phyloP scores from a whole-genome alignment of 2,113 vertebrate genomes.

The Myiozetetes cayanensis region DNA sequence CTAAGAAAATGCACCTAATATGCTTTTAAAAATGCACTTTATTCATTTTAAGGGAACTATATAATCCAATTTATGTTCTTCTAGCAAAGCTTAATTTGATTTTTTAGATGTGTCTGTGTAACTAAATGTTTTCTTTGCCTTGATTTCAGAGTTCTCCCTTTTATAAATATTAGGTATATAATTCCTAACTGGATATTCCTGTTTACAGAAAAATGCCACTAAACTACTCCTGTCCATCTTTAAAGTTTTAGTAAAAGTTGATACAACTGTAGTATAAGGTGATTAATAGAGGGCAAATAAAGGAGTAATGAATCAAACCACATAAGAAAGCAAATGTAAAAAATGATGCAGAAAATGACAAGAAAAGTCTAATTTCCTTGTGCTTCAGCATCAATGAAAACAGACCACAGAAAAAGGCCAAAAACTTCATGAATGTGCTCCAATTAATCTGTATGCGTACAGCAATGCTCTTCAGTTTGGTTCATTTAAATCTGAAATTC shows the following conservation, averaged over 20 bases:
- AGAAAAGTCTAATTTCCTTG: conserved; percentile 61
- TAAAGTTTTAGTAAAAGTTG: conserved; percentile 56
- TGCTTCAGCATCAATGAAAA: conserved; percentile 62
- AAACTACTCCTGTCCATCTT: conserved; percentile 47
- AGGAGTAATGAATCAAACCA: conserved; percentile 71
- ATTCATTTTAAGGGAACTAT: not conserved
- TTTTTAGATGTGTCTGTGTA: not conserved
- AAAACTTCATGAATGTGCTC: conserved; percentile 74
- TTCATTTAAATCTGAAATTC: conserved; percentile 81
- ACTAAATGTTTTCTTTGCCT: conserved; percentile 20
- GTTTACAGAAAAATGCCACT: conserved; percentile 33
- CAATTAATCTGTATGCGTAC: conserved; percentile 78
- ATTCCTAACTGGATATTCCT: not conserved
- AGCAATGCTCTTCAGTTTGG: conserved; percentile 77
- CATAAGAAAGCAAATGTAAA: conserved; percentile 56
- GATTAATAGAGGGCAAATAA: conserved; percentile 75
- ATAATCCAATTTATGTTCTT: not conserved
- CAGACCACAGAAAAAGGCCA: conserved; percentile 50
- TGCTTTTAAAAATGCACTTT: not conserved
- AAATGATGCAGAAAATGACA: conserved; percentile 51
- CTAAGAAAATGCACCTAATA: not conserved
- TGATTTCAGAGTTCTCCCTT: conserved; percentile 15
- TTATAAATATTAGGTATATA: conserved; percentile 47
- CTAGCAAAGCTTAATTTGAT: not conserved
- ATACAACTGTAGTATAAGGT: conserved; percentile 56